A percentile compares a stretch with the other conserved stretches of the same genome.
These are phyloP conservation scores for Hemiscyllium ocellatum DNA, from an alignment of 2,113 vertebrate species.

Conservation along the genomic window DNA sequence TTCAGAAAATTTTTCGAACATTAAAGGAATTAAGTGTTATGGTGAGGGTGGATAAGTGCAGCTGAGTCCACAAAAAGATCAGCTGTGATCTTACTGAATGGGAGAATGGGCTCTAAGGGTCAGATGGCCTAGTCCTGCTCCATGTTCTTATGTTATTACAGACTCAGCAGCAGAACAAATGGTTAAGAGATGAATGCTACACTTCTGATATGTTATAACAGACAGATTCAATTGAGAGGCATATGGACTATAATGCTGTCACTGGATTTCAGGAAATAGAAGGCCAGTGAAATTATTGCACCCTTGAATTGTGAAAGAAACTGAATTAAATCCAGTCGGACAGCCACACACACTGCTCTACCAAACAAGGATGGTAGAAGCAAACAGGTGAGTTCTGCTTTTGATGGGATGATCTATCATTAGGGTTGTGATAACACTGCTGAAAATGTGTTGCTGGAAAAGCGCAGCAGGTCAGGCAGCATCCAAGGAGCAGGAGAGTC, in stretches of 20 bases:
- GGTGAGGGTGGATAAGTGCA: too few species aligned
- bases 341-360: neutral
- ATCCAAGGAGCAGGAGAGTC: too few species aligned
- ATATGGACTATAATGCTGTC: neutral
- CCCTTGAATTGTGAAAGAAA: neutral
- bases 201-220: neutral
- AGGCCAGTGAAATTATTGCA: neutral
- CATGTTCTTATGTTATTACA: neutral
- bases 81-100: too few species aligned
- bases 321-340: too few species aligned
- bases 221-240: too few species aligned
- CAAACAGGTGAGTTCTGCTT: neutral
- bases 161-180: neutral
- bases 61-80: too few species aligned
- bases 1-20: too few species aligned
- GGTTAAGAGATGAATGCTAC: neutral
- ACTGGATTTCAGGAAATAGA: neutral
- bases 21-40: too few species aligned
- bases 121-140: too few species aligned
- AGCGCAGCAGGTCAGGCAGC: too few species aligned
- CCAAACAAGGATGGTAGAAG: neutral
- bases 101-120: too few species aligned
- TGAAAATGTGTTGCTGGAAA: too few species aligned
- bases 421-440: neutral
- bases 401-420: neutral